phyloP scores from a whole-genome alignment of 2,888 invertebrate genomes.

The Tipula vernalis region DNA sequence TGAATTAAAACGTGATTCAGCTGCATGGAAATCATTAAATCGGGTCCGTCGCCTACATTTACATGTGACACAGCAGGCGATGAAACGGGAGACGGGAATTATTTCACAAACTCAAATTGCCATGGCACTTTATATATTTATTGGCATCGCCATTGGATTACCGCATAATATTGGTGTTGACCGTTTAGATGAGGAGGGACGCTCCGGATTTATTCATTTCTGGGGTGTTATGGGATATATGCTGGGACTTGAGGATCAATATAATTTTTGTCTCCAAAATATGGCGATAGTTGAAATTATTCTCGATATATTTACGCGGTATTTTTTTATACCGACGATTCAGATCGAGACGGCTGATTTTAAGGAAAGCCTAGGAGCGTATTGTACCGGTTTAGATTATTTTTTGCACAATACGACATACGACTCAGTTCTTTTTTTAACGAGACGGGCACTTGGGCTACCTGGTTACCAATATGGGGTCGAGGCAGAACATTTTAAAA shows the following conservation, averaged over 20 bases:
- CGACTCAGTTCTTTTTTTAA: neutral
- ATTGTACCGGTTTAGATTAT: neutral
- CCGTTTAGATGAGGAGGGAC: neutral
- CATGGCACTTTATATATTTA: neutral
- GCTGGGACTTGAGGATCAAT: slow-evolving; percentile 11
- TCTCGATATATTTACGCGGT: neutral
- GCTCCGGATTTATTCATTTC: slow-evolving; percentile 12
- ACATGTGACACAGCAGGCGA: neutral
- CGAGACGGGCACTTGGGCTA: neutral
- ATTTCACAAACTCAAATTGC: neutral
- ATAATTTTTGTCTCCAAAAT: neutral
- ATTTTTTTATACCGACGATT: slow-evolving; percentile 6
- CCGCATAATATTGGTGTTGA: neutral
- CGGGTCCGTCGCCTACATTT: slow-evolving; percentile 47
- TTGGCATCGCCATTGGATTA: neutral
- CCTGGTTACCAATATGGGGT: slow-evolving; percentile 11
- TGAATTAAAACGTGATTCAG: neutral
- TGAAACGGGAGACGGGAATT: neutral
- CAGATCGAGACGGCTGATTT: neutral
- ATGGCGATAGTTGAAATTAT: neutral
- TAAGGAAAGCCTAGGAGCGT: neutral
- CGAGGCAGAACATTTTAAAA: neutral
- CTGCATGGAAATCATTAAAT: slow-evolving; percentile 49
- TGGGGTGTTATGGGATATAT: slow-evolving; percentile 7
- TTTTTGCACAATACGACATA: neutral